phyloP scores from a whole-genome alignment of 2,888 invertebrate genomes.

The Hypsopygia costalis region DNA sequence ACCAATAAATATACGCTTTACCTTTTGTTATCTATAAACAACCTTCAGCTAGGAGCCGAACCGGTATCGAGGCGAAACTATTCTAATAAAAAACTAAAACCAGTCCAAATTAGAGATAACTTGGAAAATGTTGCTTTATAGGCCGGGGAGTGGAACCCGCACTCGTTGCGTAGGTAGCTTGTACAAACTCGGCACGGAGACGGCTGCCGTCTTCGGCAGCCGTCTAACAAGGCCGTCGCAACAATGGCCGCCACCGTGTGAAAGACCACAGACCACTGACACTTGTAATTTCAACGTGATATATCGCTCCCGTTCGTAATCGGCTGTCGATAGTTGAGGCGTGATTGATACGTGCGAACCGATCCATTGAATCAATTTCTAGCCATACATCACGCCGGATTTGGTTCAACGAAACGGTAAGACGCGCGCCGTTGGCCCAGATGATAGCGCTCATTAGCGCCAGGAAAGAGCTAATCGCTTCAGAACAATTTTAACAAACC shows the following conservation, averaged over 20 bases:
- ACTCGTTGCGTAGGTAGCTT: conserved; percentile 26
- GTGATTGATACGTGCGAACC: not conserved
- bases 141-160: conserved; percentile 19
- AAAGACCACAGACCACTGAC: conserved; percentile 24
- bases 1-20: conserved; percentile 71
- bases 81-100: conserved; percentile 74
- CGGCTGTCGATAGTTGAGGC: conserved; percentile 26
- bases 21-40: conserved; percentile 75
- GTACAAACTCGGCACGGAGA: conserved; percentile 12
- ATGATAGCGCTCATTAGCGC: conserved; percentile 22
- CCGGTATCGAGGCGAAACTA: conserved; percentile 76
- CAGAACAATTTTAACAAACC: conserved; percentile 23
- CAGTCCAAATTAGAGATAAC: conserved; percentile 67
- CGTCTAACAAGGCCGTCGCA: not conserved
- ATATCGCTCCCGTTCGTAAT: conserved; percentile 24
- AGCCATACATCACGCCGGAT: not conserved
- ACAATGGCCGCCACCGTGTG: conserved; percentile 21
- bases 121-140: conserved; percentile 40
- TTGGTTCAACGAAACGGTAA: not conserved
- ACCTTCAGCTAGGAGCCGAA: conserved; percentile 61
- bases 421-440: not conserved
- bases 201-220: not conserved
- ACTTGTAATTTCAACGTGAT: conserved; percentile 29
- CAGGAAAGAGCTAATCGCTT: conserved; percentile 15
- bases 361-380: not conserved